phyloP scores from a whole-genome alignment of 1,140 invertebrate species.

The Saccostrea cuccullata region DNA sequence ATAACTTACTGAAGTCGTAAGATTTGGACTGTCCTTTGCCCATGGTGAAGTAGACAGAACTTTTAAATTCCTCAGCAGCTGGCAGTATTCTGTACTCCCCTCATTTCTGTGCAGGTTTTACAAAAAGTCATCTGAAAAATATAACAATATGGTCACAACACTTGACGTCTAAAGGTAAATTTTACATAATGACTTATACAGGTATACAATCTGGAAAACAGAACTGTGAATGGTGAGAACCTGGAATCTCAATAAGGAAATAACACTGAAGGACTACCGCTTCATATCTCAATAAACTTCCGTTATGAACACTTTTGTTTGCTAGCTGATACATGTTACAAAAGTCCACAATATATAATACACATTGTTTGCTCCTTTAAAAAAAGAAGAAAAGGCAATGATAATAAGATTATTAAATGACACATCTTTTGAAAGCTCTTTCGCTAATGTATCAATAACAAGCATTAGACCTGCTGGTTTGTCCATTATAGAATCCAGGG shows the following conservation, averaged over 20 bases:
- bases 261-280: neutral
- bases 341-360: neutral
- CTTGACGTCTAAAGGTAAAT: neutral
- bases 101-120: neutral
- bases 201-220: neutral
- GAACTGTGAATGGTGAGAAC: neutral
- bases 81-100: neutral
- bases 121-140: neutral
- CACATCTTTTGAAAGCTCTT: neutral
- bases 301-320: neutral
- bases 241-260: neutral
- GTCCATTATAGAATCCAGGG: neutral
- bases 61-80: neutral
- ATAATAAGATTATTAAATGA: conserved; percentile 30
- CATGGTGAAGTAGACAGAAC: neutral
- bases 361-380: neutral
- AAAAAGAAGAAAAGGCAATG: conserved; percentile 10
- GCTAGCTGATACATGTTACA: neutral
- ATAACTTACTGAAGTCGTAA: conserved; percentile 34
- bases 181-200: neutral
- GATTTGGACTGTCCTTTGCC: conserved; percentile 44
- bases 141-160: neutral
- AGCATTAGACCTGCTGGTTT: neutral
- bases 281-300: neutral
- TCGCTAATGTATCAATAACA: neutral